A percentile compares a stretch with the other conserved stretches of the same genome.
Evolutionary conservation across 2,888 invertebrate species (phyloP).

Genomic region (Perizoma flavofasciatum): DNA sequence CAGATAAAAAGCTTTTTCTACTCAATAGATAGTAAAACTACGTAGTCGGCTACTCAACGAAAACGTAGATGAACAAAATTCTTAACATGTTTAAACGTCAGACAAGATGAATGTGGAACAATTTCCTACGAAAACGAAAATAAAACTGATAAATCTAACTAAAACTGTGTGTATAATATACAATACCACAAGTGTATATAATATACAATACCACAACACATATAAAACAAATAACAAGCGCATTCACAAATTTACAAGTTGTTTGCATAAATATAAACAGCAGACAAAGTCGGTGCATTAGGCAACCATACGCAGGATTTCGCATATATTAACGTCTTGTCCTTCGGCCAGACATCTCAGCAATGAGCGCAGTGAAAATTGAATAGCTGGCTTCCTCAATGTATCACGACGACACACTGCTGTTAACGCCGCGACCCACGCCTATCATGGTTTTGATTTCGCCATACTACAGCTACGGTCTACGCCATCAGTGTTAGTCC

Average conservation of each 20-base stretch:
- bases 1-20: too few relatives aligned
- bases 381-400: conserved; percentile 18
- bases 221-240: conserved; percentile 30
- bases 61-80: too few relatives aligned
- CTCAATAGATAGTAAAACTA: too few relatives aligned
- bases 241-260: conserved; percentile 53
- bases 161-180: background rate
- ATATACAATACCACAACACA: conserved; percentile 12
- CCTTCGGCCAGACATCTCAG: conserved; percentile 78
- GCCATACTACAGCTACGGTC: too few relatives aligned
- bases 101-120: too few relatives aligned
- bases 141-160: background rate
- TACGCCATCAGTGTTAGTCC: too few relatives aligned
- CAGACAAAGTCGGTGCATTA: conserved; percentile 73
- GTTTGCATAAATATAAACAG: conserved; percentile 67
- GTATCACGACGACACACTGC: background rate
- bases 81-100: too few relatives aligned
- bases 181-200: conserved; percentile 3
- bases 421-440: too few relatives aligned
- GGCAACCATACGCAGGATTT: conserved; percentile 78
- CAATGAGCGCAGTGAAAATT: conserved; percentile 38
- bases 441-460: too few relatives aligned
- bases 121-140: too few relatives aligned
- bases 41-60: too few relatives aligned
- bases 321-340: conserved; percentile 82